A percentile compares a stretch with the other conserved stretches of the same genome.
Evolutionary conservation across 2,113 vertebrate species (phyloP).

Genomic region (Columba livia): DNA sequence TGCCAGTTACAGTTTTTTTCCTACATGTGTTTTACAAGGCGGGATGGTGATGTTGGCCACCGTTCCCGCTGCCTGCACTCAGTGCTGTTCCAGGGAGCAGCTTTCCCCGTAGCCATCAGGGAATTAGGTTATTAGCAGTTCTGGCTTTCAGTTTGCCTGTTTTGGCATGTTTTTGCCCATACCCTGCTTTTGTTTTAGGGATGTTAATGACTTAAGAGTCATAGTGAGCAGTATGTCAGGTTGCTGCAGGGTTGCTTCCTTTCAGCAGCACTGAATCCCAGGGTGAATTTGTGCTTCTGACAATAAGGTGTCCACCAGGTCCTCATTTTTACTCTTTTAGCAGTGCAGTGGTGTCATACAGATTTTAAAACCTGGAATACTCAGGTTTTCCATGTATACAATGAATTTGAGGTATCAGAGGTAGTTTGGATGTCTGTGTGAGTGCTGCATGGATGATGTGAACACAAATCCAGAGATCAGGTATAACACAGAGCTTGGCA

Average conservation of each 20-base stretch:
- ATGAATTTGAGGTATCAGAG: not conserved
- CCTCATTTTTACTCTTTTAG: not conserved
- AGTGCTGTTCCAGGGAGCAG: rapidly evolving
- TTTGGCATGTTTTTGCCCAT: not conserved
- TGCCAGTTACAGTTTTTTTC: not conserved
- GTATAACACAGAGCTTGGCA: not conserved
- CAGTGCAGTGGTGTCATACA: not conserved
- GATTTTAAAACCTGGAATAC: not conserved
- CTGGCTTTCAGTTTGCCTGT: not conserved
- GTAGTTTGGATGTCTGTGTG: not conserved
- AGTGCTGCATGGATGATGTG: rapidly evolving
- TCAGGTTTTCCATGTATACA: not conserved
- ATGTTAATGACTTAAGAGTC: not conserved
- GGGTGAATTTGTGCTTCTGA: not conserved
- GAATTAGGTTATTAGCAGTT: not conserved
- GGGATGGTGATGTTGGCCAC: not conserved
- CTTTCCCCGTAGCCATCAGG: not conserved
- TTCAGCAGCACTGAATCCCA: not conserved
- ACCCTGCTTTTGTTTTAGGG: not conserved
- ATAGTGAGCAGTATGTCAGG: not conserved
- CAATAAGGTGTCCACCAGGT: not conserved
- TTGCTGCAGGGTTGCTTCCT: not conserved
- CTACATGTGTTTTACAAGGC: not conserved
- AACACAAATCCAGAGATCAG: not conserved
- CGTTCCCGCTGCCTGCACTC: not conserved